Percentiles rank a stretch among this genome's conserved stretches.
phyloP scores from a whole-genome alignment of 2,888 invertebrate species.

The Drosophila sordidula region DNA sequence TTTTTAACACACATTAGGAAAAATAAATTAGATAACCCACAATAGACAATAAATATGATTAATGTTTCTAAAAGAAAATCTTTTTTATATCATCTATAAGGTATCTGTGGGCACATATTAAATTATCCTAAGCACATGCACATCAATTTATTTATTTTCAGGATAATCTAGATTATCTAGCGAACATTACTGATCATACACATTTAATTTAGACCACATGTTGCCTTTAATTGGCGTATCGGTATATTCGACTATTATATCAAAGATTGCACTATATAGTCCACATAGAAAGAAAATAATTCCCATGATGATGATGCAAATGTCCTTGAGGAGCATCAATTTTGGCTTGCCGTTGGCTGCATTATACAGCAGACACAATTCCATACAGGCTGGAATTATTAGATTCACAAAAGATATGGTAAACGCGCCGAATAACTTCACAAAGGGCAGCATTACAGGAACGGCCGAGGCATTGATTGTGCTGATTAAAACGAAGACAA shows the following conservation, averaged over 20 bases:
- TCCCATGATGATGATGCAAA: constrained; percentile 16
- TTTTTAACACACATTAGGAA: too few species aligned
- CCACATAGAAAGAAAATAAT: constrained; percentile 17
- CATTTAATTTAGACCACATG: constrained; percentile 5
- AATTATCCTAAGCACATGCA: too few species aligned
- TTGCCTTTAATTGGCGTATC: not conserved
- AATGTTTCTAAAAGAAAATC: too few species aligned
- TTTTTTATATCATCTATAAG: too few species aligned
- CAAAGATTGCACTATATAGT: constrained; percentile 9
- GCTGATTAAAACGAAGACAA: constrained; percentile 16
- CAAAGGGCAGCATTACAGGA: constrained; percentile 49
- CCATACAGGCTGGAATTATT: constrained; percentile 50
- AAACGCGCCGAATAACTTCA: constrained; percentile 50
- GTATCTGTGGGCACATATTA: too few species aligned
- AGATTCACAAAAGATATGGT: constrained; percentile 56
- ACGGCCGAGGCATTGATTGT: constrained; percentile 45
- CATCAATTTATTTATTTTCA: too few species aligned
- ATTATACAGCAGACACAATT: constrained; percentile 50
- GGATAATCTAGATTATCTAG: too few species aligned
- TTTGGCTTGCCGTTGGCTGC: not conserved
- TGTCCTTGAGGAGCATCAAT: constrained; percentile 20
- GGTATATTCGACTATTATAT: constrained; percentile 13
- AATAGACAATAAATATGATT: too few species aligned
- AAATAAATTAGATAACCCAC: too few species aligned
- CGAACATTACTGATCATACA: not conserved